Percentiles rank a stretch among this genome's conserved stretches.
Evolutionary conservation across 2,113 vertebrate species (phyloP).

Genomic region (Myiagra hebetior): DNA sequence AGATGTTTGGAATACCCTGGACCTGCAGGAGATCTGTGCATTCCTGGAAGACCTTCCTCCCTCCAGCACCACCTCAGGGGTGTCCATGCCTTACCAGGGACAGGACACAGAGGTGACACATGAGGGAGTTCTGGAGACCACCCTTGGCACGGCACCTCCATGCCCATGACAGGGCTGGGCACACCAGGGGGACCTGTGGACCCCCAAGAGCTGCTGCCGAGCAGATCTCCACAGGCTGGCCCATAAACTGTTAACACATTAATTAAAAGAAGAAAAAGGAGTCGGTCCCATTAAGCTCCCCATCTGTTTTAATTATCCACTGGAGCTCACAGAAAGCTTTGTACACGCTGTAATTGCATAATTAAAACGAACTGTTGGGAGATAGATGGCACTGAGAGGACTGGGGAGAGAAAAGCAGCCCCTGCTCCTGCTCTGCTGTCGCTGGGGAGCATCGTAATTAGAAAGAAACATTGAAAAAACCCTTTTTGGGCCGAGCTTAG

Average conservation of each 20-base stretch:
- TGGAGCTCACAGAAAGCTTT: constrained; percentile 23
- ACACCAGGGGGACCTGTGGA: fast-evolving
- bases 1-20: not conserved
- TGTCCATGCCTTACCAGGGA: not conserved
- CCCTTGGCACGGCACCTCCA: not conserved
- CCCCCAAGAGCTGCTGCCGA: not conserved
- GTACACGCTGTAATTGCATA: constrained; percentile 31
- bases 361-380: constrained; percentile 50
- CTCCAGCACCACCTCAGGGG: not conserved
- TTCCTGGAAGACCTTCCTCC: not conserved
- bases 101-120: fast-evolving
- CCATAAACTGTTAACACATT: constrained; percentile 10
- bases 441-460: not conserved
- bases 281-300: constrained; percentile 30
- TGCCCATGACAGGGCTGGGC: fast-evolving
- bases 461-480: not conserved
- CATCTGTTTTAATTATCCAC: constrained; percentile 51
- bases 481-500: not conserved
- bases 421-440: not conserved
- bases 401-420: not conserved
- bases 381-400: constrained; percentile 1
- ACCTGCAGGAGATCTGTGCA: fast-evolving
- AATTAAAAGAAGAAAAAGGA: constrained; percentile 53
- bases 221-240: not conserved
- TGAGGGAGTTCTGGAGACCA: not conserved